phyloP scores from a whole-genome alignment of 1,140 invertebrate species.

The Macrotrachela quadricornifera region DNA sequence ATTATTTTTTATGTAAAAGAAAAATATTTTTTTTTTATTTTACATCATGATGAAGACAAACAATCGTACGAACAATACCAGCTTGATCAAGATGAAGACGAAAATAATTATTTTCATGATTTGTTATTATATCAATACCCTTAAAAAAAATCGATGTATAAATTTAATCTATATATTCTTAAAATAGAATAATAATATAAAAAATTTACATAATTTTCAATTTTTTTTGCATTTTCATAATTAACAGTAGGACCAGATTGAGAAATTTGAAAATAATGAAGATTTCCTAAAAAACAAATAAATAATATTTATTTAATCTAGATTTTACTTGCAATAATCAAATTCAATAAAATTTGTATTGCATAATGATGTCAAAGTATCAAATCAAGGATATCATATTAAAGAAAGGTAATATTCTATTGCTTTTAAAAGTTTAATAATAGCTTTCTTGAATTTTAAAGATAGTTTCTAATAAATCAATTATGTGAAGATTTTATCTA shows the following conservation, averaged over 20 bases:
- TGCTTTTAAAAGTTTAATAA: too few species aligned
- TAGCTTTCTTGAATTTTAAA: too few species aligned
- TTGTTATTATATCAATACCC: slow-evolving; percentile 22
- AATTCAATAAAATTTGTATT: background rate
- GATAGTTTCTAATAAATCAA: too few species aligned
- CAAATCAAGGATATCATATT: too few species aligned
- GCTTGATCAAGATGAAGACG: slow-evolving; percentile 25
- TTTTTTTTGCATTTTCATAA: background rate
- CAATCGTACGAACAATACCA: slow-evolving; percentile 23
- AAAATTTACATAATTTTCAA: too few species aligned
- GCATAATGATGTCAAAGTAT: background rate
- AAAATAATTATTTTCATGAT: slow-evolving; percentile 19
- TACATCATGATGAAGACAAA: slow-evolving; percentile 27
- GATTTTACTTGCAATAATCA: background rate
- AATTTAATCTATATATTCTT: background rate
- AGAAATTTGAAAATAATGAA: slow-evolving; percentile 1
- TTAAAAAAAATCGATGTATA: slow-evolving; percentile 8
- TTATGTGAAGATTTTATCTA: too few species aligned
- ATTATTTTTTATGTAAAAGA: background rate
- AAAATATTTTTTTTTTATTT: slow-evolving; percentile 3
- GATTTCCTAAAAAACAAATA: background rate
- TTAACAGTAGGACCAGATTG: background rate
- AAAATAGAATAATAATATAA: too few species aligned
- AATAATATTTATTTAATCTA: background rate
- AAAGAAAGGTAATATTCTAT: too few species aligned